Evolutionary conservation across 2,888 invertebrate genomes (phyloP).

Genomic region (Disparrhopalites patrizii): DNA sequence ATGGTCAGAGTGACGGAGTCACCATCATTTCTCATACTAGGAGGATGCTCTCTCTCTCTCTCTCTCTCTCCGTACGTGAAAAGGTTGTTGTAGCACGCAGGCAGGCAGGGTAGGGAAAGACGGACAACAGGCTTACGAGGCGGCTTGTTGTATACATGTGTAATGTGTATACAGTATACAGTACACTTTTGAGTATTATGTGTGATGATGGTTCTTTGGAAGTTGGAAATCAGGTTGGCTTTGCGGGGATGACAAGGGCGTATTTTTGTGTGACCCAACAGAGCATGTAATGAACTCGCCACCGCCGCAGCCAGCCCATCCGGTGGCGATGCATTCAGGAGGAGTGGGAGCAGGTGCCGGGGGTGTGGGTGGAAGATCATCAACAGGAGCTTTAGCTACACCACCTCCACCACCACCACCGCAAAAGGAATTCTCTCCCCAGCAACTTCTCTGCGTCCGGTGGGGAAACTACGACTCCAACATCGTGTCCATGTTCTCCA

Average conservation of each 20-base stretch:
- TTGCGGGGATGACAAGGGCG: conserved; percentile 30
- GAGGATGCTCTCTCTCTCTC: not conserved
- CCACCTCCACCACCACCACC: conserved; percentile 28
- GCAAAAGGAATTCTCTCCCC: conserved; percentile 40
- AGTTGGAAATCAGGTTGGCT: conserved; percentile 23
- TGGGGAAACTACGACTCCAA: conserved; percentile 49
- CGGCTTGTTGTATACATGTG: too few species aligned
- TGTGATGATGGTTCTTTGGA: too few species aligned
- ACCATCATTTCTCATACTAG: conserved; percentile 18
- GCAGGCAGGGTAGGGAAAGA: not conserved
- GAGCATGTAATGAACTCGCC: conserved; percentile 47
- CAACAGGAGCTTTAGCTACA: conserved; percentile 27
- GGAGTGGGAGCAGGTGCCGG: conserved; percentile 31
- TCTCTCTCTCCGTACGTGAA: not conserved
- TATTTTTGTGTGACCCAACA: conserved; percentile 32
- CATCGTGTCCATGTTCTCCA: conserved; percentile 49
- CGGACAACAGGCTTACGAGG: not conserved
- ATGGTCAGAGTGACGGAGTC: conserved; percentile 23
- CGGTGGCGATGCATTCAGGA: conserved; percentile 34
- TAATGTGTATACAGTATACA: not conserved
- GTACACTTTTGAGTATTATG: not conserved
- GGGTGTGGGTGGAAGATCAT: conserved; percentile 33
- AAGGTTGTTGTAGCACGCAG: conserved; percentile 10
- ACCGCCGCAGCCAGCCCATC: conserved; percentile 43
- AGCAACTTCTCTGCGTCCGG: conserved; percentile 48